Percentiles rank a stretch among this genome's conserved stretches.
Conservation (phyloP, 2,888 invertebrate genomes). For the Morpho helenor region DNA sequence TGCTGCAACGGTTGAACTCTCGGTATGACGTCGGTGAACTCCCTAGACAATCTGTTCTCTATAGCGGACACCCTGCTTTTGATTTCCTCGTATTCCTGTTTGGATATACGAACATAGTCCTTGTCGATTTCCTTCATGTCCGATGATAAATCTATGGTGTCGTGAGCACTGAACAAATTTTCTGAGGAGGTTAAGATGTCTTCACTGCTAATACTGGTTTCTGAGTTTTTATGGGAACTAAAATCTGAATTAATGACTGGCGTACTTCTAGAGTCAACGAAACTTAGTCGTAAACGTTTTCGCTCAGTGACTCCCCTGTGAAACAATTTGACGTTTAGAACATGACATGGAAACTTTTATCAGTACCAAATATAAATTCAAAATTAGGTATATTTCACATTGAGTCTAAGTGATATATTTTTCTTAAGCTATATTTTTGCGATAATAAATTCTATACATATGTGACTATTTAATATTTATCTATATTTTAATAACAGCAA, state of each 20-base stretch:
- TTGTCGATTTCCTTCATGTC: conserved; percentile 61
- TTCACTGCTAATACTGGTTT: conserved; percentile 66
- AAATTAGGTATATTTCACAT: too few species aligned
- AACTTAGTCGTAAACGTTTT: conserved; percentile 67
- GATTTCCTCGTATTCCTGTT: conserved; percentile 88
- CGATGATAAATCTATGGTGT: conserved; percentile 65
- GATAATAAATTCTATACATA: too few species aligned
- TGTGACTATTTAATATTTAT: too few species aligned
- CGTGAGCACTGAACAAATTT: conserved; percentile 63
- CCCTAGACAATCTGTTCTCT: conserved; percentile 84
- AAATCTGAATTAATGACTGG: conserved; percentile 59
- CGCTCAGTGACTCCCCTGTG: conserved; percentile 64
- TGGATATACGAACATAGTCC: conserved; percentile 85
- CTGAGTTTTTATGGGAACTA: conserved; percentile 55
- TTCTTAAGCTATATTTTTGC: too few species aligned
- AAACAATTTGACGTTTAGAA: not conserved
- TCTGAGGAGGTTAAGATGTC: conserved; percentile 67
- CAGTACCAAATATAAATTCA: too few species aligned
- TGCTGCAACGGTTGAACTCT: conserved; percentile 77
- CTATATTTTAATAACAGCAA: too few species aligned
- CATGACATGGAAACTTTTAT: not conserved
- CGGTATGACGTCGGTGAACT: conserved; percentile 77
- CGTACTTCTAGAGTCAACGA: conserved; percentile 66
- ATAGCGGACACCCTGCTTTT: conserved; percentile 86
- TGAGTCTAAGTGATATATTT: too few species aligned